Evolutionary conservation across 2,797 vertebrate genomes (phyloP), one percentile per base, ranked within the genome.

Genomic region (Enteromius treurensis): DNA sequence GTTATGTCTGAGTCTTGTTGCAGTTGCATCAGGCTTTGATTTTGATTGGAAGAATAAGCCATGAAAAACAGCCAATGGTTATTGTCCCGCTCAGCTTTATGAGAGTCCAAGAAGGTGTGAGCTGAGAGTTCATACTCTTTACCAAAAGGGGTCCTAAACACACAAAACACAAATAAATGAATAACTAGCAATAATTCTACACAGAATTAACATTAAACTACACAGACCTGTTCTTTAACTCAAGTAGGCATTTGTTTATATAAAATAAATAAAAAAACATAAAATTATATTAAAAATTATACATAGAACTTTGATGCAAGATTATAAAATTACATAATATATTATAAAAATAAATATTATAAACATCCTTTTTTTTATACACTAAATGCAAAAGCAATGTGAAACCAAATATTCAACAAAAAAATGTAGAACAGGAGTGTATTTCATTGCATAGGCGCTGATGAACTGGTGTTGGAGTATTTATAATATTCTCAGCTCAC

Each of bases 11-110:
- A 51, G 9, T 26, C 86, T 4, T 32, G 14, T 0, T 81, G 86
- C 79, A 87, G 86, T 0, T 94, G 91, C 69, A 93, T 64, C 89
- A 94, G 88, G 21, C 89, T 87, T 60, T 90, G 87, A 0, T 84
- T 77, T 0, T 87, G 85, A 14, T 89, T 62, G 13, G 89, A 84
- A 14, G 95, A 95, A 89, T 95, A 93, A 26, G 93, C 88, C 11
- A 96, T 96, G 81, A 96, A 93, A 53, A 98, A 77, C 42, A 95
- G 64, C 98, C 97, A 99, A 83, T 97, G 92, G 89, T 99, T 99
- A 85, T 91, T 93, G 15, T 95, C 93, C 90, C 91, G 91, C 90
- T 99, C 97, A 1, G 86, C 95, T 92, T 89, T 96, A 88, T 95
- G 96, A 7, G 93, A 89, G 71, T 99, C 94, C 88, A 97, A 76